A percentile compares a stretch with the other conserved stretches of the same genome.
Evolutionary conservation across 2,888 invertebrate genomes (phyloP).

Genomic region (Drosophila mimica): DNA sequence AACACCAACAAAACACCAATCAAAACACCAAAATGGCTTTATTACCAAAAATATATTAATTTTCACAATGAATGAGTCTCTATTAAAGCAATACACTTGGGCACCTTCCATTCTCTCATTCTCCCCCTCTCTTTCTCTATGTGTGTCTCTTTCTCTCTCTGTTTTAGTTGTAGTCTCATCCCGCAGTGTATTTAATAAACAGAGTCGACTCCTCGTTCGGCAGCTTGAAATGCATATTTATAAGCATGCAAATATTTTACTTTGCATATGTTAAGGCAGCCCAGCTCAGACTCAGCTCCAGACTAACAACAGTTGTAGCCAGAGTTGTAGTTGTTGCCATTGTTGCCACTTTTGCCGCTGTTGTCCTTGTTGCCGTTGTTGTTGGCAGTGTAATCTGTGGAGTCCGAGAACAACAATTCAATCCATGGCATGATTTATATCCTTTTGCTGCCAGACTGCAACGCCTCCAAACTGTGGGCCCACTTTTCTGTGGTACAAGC

Average conservation of each 20-base stretch:
- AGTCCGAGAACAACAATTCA: constrained; percentile 69
- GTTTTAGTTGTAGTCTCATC: background rate
- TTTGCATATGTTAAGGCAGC: constrained; percentile 82
- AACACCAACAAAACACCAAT: constrained; percentile 4
- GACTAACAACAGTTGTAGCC: constrained; percentile 29
- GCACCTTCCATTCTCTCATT: background rate
- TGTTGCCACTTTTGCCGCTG: background rate
- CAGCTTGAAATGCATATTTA: constrained; percentile 77
- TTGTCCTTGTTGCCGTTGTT: constrained; percentile 22
- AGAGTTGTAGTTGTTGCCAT: constrained; percentile 5
- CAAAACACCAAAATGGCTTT: constrained; percentile 8
- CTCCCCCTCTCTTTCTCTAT: background rate
- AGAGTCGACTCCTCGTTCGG: constrained; percentile 44
- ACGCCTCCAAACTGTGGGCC: constrained; percentile 16
- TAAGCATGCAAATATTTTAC: constrained; percentile 84
- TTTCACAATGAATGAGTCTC: constrained; percentile 21
- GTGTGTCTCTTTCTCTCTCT: background rate
- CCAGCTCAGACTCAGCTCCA: constrained; percentile 36
- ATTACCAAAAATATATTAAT: constrained; percentile 24
- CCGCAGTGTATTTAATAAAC: constrained; percentile 27
- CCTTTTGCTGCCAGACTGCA: constrained; percentile 56
- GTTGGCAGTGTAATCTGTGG: constrained; percentile 43
- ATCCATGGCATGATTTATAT: constrained; percentile 82
- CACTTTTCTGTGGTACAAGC: constrained; percentile 42
- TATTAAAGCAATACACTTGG: constrained; percentile 27